These are phyloP conservation scores for Aphelenchoides besseyi DNA, from an alignment of 1,140 invertebrate genomes.

Conservation along the genomic window DNA sequence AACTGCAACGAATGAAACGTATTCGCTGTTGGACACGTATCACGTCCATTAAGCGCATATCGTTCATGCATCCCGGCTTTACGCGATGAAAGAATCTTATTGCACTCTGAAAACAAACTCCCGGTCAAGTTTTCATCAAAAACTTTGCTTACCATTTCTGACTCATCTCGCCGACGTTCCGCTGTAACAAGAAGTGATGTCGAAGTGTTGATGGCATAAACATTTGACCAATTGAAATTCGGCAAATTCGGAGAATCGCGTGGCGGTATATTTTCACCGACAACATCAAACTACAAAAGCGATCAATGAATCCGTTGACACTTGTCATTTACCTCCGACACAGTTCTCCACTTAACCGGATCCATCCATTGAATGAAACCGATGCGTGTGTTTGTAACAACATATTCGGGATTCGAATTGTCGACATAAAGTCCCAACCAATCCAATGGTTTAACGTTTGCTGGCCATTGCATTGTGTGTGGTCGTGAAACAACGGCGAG, in stretches of 20 bases:
- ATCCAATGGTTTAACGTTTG: not conserved
- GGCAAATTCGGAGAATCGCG: constrained; percentile 33
- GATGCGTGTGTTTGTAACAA: constrained; percentile 33
- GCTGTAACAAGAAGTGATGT: constrained; percentile 33
- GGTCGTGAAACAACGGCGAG: constrained; percentile 35
- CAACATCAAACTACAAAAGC: constrained; percentile 33
- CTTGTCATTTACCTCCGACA: constrained; percentile 23
- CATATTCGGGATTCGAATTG: constrained; percentile 17
- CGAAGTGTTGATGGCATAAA: constrained; percentile 25
- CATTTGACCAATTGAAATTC: constrained; percentile 33
- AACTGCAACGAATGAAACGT: constrained; percentile 20
- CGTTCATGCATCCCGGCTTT: not conserved
- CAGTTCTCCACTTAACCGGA: constrained; percentile 36
- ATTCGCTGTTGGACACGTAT: constrained; percentile 13
- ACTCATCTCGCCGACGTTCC: constrained; percentile 22
- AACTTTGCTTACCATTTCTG: constrained; percentile 24
- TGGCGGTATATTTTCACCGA: constrained; percentile 38
- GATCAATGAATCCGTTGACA: constrained; percentile 4
- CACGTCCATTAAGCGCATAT: constrained; percentile 26
- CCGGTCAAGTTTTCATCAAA: not conserved
- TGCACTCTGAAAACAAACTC: constrained; percentile 17
- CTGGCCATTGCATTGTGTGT: constrained; percentile 27
- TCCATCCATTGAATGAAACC: constrained; percentile 44
- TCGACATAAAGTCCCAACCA: constrained; percentile 21
- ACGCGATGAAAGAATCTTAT: constrained; percentile 35